Conservation (phyloP, 2,888 invertebrate genomes). For the Parasteatoda lunata region DNA sequence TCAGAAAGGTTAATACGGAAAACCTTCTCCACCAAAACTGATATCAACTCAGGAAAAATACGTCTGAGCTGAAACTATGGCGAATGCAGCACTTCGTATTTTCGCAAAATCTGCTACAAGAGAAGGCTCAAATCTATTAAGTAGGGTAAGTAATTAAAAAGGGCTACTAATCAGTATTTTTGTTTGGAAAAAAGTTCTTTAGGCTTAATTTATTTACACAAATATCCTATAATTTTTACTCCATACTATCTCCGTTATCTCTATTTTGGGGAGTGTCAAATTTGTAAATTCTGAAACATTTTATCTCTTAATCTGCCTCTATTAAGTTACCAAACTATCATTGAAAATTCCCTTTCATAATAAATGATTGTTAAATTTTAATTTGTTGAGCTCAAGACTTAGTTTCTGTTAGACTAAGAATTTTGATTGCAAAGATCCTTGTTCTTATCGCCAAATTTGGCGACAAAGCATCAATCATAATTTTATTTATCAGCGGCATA, state of each 20-base stretch:
- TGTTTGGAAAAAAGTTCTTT: no score
- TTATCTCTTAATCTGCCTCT: no score
- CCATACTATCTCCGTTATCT: background rate
- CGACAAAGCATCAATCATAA: background rate
- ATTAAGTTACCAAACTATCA: no score
- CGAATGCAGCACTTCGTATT: conserved; percentile 28
- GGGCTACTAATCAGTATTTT: no score
- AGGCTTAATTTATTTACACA: background rate
- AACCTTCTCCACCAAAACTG: background rate
- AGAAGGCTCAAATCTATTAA: background rate
- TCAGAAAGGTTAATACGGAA: conserved; percentile 38
- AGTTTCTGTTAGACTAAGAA: background rate
- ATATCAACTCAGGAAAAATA: conserved; percentile 6
- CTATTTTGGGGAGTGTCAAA: background rate
- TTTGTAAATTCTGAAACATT: background rate
- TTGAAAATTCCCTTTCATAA: no score
- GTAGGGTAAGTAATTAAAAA: background rate
- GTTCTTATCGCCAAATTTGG: conserved; percentile 37
- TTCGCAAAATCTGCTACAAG: conserved; percentile 14
- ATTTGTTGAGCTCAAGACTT: no score
- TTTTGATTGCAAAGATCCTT: background rate
- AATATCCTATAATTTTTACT: background rate
- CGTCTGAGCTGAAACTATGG: conserved; percentile 21
- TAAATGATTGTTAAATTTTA: no score
- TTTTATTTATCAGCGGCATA: conserved; percentile 23